Evolutionary conservation across 2,888 invertebrate species (phyloP).

Genomic region (Hirtodrosophila alboralis): DNA sequence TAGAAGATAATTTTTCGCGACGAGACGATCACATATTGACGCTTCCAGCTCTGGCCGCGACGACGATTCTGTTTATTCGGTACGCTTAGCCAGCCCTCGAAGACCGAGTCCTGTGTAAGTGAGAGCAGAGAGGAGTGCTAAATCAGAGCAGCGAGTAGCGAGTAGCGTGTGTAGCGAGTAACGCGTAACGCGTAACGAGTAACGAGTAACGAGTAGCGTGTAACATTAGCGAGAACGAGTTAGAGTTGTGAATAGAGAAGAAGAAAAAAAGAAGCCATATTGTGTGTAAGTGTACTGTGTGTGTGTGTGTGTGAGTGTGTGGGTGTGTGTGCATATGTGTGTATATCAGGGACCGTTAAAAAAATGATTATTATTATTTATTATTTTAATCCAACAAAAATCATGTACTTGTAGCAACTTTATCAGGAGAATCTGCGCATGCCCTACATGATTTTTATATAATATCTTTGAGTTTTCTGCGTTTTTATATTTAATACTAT

Average conservation of each 20-base stretch:
- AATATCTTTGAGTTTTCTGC: too few species aligned
- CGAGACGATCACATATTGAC: conserved; percentile 98
- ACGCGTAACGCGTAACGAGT: too few species aligned
- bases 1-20: conserved; percentile 99
- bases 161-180: conserved; percentile 10
- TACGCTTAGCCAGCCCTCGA: conserved; percentile 98
- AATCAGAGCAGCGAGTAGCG: conserved; percentile 36
- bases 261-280: not conserved
- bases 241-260: too few species aligned
- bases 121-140: conserved; percentile 80
- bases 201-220: conserved; percentile 21
- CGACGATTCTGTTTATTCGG: conserved; percentile 98
- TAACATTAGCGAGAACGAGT: conserved; percentile 14
- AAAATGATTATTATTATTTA: too few species aligned
- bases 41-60: conserved; percentile 96
- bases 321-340: too few species aligned
- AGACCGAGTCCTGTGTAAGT: conserved; percentile 87
- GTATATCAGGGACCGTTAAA: too few species aligned
- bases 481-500: too few species aligned
- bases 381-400: too few species aligned
- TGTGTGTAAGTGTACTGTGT: not conserved
- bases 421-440: too few species aligned
- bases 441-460: too few species aligned
- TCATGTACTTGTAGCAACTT: too few species aligned
- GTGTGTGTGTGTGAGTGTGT: too few species aligned